Evolutionary conservation across 1,140 invertebrate species (phyloP), one percentile per base, ranked within the genome.

Genomic region (Dinoponera quadriceps): DNA sequence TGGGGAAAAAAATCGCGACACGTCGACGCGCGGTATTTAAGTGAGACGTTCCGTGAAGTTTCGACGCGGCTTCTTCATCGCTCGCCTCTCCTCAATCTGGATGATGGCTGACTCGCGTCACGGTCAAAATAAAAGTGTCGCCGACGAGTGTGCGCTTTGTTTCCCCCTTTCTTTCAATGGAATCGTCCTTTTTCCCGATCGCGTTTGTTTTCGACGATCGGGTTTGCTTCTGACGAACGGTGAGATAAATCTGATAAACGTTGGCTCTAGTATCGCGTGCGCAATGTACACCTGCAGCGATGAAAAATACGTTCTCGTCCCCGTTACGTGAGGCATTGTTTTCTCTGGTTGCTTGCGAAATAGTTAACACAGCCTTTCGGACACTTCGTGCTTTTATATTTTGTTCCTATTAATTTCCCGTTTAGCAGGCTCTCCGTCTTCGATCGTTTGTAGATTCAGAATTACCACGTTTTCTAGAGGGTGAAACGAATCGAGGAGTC

Each of bases 201-300:
- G 2, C 25, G 14, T 63, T 77, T 77, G 59, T 75, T 51, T 66
- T 4, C 9, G 38, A 44, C 16, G 13, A 65, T 75, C 9, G 2
- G 13, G n/a, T 63, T 77, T 77, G 59, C 65, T 51, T 57, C 44
- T 25, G 16, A 77, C 16, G 60, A 66, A 38, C 27, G 65, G 66
- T 66, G 4, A 66, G 60, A 27, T 18, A 55, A 77, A 77, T 66
- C 20, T 66, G 49, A 77, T 77, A 33, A 77, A 54, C 38, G 33
- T 38, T 14, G 29, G 20, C 29, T 77, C 33, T 25, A 1, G 29
- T 14, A 4, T 49, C 13, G 38, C 29, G 49, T 5, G 22, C 22
- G 29, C 20, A n/a, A 54, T 77, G 13, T 38, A 9, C 27, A 55
- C 4, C 14, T 57, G 18, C 14, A 57, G 11, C 22, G n/a, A 55